Percentiles rank a stretch among this genome's conserved stretches.
These are phyloP conservation scores for Peribatodes rhomboidaria DNA, from an alignment of 2,888 invertebrate species.

Conservation along the genomic window DNA sequence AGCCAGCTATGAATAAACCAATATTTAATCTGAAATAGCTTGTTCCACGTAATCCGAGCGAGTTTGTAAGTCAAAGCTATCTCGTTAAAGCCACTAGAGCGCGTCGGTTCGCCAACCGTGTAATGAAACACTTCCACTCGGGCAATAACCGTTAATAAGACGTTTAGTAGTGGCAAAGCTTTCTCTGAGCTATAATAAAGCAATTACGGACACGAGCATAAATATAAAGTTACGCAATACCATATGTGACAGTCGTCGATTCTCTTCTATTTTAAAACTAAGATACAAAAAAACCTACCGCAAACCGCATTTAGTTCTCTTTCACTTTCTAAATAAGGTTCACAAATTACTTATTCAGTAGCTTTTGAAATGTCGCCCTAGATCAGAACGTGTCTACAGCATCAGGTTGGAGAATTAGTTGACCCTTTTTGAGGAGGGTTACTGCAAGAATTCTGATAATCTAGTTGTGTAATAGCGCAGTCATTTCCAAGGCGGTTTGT, in stretches of 20 bases:
- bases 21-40: conserved; percentile 58
- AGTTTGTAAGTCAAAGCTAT: conserved; percentile 68
- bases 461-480: conserved; percentile 14
- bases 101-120: conserved; percentile 74
- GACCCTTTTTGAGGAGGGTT: conserved; percentile 34
- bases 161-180: conserved; percentile 72
- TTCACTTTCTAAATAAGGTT: conserved; percentile 61
- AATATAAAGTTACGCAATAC: conserved; percentile 48
- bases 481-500: conserved; percentile 22
- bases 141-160: conserved; percentile 79
- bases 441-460: conserved; percentile 23
- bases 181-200: conserved; percentile 67
- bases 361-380: conserved; percentile 64
- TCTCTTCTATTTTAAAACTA: conserved; percentile 35
- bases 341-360: conserved; percentile 53
- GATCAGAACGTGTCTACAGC: conserved; percentile 43
- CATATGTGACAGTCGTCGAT: conserved; percentile 41
- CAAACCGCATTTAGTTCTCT: conserved; percentile 52
- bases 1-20: conserved; percentile 44
- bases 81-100: conserved; percentile 78
- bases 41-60: conserved; percentile 59
- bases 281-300: conserved; percentile 45
- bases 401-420: conserved; percentile 26
- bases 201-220: conserved; percentile 54
- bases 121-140: conserved; percentile 83